Conservation (phyloP, 1,140 invertebrate genomes). For the Delia radicum region DNA sequence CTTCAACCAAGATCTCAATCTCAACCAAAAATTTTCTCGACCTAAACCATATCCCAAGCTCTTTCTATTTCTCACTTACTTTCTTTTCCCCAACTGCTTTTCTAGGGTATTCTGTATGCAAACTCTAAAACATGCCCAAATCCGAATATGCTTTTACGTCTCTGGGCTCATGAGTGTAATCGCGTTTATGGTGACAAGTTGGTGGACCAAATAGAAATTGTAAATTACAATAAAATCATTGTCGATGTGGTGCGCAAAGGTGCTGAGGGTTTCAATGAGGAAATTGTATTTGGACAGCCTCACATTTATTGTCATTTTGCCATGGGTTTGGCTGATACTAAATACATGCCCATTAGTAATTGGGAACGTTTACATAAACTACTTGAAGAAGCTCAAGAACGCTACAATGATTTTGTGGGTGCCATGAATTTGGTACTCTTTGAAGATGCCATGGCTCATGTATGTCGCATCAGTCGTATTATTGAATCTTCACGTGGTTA, state of each 20-base stretch:
- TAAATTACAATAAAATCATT: slow-evolving; percentile 72
- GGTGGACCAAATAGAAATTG: slow-evolving; percentile 73
- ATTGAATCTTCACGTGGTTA: slow-evolving; percentile 89
- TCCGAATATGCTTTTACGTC: slow-evolving; percentile 69
- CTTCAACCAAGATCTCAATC: too few relatives aligned
- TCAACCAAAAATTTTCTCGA: background rate
- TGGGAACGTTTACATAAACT: slow-evolving; percentile 75
- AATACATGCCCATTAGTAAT: slow-evolving; percentile 79
- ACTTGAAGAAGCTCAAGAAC: slow-evolving; percentile 76
- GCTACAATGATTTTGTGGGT: slow-evolving; percentile 83
- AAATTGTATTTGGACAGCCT: slow-evolving; percentile 67
- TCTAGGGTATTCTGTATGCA: slow-evolving; percentile 86
- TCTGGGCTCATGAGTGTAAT: slow-evolving; percentile 88
- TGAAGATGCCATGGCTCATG: slow-evolving; percentile 91
- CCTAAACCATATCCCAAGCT: background rate
- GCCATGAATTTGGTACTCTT: slow-evolving; percentile 95
- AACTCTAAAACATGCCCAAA: slow-evolving; percentile 73
- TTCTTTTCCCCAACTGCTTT: background rate
- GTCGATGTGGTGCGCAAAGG: slow-evolving; percentile 80
- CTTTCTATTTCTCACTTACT: background rate
- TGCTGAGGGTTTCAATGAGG: slow-evolving; percentile 74
- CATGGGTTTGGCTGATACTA: slow-evolving; percentile 85
- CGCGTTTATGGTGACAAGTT: slow-evolving; percentile 91
- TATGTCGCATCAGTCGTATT: slow-evolving; percentile 91
- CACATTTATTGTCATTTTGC: slow-evolving; percentile 89